These are phyloP conservation scores for Synanceia verrucosa DNA, from an alignment of 2,797 vertebrate genomes.

Conservation along the genomic window DNA sequence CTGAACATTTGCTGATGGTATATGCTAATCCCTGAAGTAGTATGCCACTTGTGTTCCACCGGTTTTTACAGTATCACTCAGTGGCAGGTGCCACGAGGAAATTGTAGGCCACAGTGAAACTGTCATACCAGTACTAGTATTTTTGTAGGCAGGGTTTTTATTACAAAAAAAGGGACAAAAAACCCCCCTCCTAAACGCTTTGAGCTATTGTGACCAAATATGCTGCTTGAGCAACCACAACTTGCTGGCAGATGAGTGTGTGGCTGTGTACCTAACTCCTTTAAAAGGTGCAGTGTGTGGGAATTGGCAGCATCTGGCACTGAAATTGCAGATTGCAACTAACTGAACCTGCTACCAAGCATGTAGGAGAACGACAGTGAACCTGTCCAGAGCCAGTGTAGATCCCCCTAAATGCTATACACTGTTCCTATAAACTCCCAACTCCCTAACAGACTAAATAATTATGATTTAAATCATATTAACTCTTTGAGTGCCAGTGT, in stretches of 20 bases:
- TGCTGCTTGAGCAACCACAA: neutral
- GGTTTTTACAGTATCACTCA: neutral
- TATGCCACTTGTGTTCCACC: no score
- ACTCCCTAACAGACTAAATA: neutral
- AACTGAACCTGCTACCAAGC: no score
- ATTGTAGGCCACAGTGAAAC: neutral
- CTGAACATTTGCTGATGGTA: neutral
- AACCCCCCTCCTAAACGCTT: neutral
- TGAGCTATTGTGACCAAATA: neutral
- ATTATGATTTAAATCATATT: neutral
- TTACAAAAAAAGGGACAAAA: neutral
- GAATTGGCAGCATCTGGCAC: no score
- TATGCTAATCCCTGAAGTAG: no score
- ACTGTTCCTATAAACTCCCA: neutral
- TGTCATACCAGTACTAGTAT: neutral
- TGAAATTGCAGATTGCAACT: no score
- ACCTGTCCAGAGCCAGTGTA: no score
- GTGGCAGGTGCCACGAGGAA: neutral
- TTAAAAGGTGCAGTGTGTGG: no score
- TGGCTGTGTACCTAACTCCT: neutral
- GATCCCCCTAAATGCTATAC: no score
- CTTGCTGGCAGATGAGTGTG: neutral
- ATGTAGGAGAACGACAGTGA: no score
- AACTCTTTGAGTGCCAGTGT: no score
- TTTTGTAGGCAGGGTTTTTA: neutral